phyloP scores from a whole-genome alignment of 2,113 vertebrate genomes.

The Lepus timidus region DNA sequence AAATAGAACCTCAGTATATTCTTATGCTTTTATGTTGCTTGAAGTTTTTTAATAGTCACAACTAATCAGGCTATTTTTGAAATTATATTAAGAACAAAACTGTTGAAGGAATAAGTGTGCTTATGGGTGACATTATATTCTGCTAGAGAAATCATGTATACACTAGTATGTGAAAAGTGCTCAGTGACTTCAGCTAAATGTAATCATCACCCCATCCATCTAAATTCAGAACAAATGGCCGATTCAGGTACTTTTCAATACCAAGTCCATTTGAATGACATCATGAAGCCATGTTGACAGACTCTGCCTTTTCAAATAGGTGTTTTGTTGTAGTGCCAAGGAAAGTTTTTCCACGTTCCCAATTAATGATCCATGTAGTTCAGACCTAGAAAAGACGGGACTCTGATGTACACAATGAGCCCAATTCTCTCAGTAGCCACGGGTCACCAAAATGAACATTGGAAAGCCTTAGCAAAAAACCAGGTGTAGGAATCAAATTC shows the following conservation, averaged over 20 bases:
- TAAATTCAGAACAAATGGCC: constrained; percentile 66
- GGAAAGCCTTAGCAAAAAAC: background rate
- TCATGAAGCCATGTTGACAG: constrained; percentile 54
- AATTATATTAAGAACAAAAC: background rate
- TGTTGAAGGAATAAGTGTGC: background rate
- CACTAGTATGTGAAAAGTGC: background rate
- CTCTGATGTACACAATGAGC: constrained; percentile 42
- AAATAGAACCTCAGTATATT: background rate
- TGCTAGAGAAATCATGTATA: constrained; percentile 5
- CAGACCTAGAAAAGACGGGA: background rate
- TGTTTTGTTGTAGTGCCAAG: constrained; percentile 38
- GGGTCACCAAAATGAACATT: constrained; percentile 28
- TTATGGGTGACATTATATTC: constrained; percentile 6
- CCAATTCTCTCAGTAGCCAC: constrained; percentile 19
- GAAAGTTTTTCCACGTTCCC: constrained; percentile 51
- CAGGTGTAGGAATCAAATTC: background rate
- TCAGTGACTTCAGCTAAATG: constrained; percentile 21
- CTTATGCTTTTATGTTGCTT: background rate
- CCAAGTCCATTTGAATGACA: constrained; percentile 26
- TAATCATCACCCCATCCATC: constrained; percentile 61
- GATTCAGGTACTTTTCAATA: constrained; percentile 64
- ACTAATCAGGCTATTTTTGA: background rate
- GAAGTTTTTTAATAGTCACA: constrained; percentile 12
- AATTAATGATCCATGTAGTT: constrained; percentile 71
- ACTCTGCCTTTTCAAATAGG: constrained; percentile 54